A percentile compares a stretch with the other conserved stretches of the same genome.
These are phyloP conservation scores for Heliconius eleuchia DNA, from an alignment of 1,140 invertebrate genomes.

Conservation along the genomic window DNA sequence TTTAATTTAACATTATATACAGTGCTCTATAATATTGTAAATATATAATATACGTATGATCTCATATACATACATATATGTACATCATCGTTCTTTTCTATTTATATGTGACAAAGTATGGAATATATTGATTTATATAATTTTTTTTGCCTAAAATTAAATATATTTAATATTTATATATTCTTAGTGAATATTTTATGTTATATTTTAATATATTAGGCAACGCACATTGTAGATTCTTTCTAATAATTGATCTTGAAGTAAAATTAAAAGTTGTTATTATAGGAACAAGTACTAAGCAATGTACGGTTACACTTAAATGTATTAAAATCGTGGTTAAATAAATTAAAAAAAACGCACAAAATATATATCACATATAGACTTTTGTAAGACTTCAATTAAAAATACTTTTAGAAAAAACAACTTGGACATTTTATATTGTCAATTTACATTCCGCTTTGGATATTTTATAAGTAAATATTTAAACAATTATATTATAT, in stretches of 20 bases:
- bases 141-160: background rate
- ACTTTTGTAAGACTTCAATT: background rate
- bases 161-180: background rate
- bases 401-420: background rate
- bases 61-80: background rate
- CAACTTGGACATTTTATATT: slow-evolving; percentile 13
- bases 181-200: background rate
- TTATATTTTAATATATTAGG: background rate
- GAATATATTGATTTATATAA: background rate
- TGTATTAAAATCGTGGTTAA: background rate
- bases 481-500: slow-evolving; percentile 4
- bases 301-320: background rate
- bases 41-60: background rate
- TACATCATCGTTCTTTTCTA: background rate
- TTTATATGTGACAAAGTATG: background rate
- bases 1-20: background rate
- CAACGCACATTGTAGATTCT: background rate
- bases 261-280: background rate
- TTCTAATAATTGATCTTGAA: background rate
- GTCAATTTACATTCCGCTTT: slow-evolving; percentile 68
- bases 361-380: slow-evolving; percentile 5
- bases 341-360: background rate
- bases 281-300: background rate
- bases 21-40: slow-evolving; percentile 2
- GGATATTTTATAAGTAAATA: slow-evolving; percentile 39